Percentiles rank a stretch among this genome's conserved stretches.
These are phyloP conservation scores for Nycticryphes semicollaris DNA, from an alignment of 2,113 vertebrate genomes.

Conservation along the genomic window DNA sequence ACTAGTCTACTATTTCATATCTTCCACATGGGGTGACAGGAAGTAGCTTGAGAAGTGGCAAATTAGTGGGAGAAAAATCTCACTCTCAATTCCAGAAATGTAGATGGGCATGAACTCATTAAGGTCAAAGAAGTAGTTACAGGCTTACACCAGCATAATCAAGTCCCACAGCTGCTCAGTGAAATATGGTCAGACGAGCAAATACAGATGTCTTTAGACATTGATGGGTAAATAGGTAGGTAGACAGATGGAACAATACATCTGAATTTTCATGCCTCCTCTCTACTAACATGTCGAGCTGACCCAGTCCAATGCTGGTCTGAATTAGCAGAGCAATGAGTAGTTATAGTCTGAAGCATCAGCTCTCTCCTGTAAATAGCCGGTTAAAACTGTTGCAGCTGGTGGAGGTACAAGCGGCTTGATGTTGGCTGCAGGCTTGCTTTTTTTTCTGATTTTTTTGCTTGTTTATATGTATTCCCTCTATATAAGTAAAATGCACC, in stretches of 20 bases:
- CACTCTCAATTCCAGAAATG: not conserved
- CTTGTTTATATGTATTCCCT: not conserved
- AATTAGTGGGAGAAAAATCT: not conserved
- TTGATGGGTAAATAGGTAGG: not conserved
- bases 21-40: not conserved
- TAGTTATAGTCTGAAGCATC: not conserved
- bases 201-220: not conserved
- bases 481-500: not conserved
- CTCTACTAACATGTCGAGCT: not conserved
- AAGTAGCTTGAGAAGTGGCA: not conserved
- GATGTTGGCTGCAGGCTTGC: not conserved
- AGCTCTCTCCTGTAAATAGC: not conserved
- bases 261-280: not conserved
- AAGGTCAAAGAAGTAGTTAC: not conserved
- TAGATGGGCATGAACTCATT: not conserved
- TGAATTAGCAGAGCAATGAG: not conserved
- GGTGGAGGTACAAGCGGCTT: not conserved
- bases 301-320: not conserved
- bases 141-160: not conserved
- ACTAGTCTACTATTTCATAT: not conserved
- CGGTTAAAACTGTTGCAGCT: not conserved
- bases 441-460: not conserved
- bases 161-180: not conserved
- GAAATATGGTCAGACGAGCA: not conserved
- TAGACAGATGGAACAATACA: not conserved